Base-by-base conservation (phyloP, 2,888 invertebrate species). In the Drosophila gaucha region DNA sequence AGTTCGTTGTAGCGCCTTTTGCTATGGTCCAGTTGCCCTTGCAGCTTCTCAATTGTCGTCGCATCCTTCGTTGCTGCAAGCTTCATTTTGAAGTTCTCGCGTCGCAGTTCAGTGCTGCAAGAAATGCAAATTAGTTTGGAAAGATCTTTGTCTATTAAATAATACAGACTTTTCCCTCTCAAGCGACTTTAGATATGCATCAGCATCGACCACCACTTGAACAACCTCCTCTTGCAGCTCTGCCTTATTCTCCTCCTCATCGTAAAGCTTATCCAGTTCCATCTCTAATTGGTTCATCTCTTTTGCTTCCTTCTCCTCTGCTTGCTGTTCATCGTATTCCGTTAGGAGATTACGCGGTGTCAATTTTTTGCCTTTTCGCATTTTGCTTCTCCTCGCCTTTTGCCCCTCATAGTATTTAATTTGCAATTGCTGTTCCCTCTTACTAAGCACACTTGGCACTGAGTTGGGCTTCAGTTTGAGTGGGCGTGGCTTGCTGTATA, bases 161-260 rank as follows among this genome's bases (percentile, higher is more conserved):
- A 12, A 5, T 26, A 65, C 58, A 16, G 16, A 72, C 72, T 72
- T 72, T 36, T 72, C 63, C 3, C 6, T 2, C 6, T 63, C 63
- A 12, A 72, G 38, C 0, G 9, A 9, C 22, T 26, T 63, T 0
- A 72, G 47, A 14, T 72, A 72, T 0, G 36, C 51, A 3, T 67
- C 72, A 0, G 62, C 67, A 43, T 71, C 43, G 22, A 67, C 47
- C n/a, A 72, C 54, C 6, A 65, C 51, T 20, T 70, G 28, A 0
- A 49, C 9, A 2, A 57, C 26, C 22, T 70, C 57, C 20, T 64
- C 44, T 6, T 46, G 16, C 18, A 14, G 18, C 10, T 39, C 54
- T 14, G 33, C 12, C 6, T 9, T 2, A 4, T 14, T 12, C 2
- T 35, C 44, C 14, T 35, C 38, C 6, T 41, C 35, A 1, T 44